Percentiles rank a stretch among this genome's conserved stretches.
phyloP scores from a whole-genome alignment of 2,113 vertebrate genomes.

The Sialia sialis region DNA sequence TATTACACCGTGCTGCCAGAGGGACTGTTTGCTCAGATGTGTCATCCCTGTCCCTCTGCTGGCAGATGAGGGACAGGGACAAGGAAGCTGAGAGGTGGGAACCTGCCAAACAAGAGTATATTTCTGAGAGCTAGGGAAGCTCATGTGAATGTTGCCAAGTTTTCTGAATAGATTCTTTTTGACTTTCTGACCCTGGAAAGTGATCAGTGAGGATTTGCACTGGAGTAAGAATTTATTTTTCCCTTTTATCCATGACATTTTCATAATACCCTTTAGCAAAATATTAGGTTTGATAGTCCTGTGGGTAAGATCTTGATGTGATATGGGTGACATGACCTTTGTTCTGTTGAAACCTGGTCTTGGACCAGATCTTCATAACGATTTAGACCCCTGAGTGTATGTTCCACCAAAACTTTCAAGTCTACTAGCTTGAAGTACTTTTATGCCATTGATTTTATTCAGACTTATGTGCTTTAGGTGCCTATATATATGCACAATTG shows the following conservation, averaged over 20 bases:
- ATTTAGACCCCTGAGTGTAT: neutral
- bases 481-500: neutral
- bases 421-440: neutral
- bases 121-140: neutral
- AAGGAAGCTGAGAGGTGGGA: neutral
- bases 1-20: neutral
- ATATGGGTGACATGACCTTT: neutral
- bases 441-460: neutral
- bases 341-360: neutral
- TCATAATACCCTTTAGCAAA: neutral
- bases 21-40: accelerated
- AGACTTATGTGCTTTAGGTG: neutral
- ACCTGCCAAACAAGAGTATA: neutral
- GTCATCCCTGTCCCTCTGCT: neutral
- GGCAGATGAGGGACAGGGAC: neutral
- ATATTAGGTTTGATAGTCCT: neutral
- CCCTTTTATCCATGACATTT: neutral
- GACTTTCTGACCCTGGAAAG: neutral
- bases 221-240: neutral
- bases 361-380: neutral
- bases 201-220: neutral
- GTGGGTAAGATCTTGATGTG: neutral
- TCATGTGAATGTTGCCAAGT: neutral
- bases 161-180: neutral
- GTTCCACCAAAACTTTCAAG: neutral